These are phyloP conservation scores for Plectus sambesii DNA, from an alignment of 1,140 invertebrate genomes.

Conservation along the genomic window DNA sequence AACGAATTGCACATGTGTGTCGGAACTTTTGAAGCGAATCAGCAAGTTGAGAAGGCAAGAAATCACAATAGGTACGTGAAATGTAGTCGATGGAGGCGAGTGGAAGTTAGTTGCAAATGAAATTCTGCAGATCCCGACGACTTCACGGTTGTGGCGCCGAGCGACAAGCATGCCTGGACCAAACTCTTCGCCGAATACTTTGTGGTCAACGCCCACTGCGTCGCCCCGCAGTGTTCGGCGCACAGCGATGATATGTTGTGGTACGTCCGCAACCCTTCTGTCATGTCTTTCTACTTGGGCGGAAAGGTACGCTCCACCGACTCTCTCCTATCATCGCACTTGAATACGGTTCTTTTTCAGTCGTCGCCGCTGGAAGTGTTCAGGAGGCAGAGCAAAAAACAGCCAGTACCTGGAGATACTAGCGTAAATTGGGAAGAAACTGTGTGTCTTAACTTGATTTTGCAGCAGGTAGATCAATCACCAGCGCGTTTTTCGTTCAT, in stretches of 20 bases:
- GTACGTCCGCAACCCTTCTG: constrained; percentile 23
- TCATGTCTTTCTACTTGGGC: constrained; percentile 1
- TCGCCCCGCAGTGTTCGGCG: constrained; percentile 26
- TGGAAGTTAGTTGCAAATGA: no score
- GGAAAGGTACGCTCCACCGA: neutral
- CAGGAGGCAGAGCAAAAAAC: constrained; percentile 84
- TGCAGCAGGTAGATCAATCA: constrained; percentile 73
- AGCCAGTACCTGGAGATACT: constrained; percentile 76
- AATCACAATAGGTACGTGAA: no score
- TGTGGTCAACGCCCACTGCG: constrained; percentile 26
- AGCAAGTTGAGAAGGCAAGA: no score
- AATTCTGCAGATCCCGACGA: neutral
- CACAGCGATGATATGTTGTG: constrained; percentile 36
- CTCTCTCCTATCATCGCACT: neutral
- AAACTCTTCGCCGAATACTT: constrained; percentile 34
- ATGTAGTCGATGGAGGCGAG: no score
- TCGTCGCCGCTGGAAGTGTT: constrained; percentile 54
- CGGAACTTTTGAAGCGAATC: no score
- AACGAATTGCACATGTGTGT: no score
- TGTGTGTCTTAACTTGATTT: constrained; percentile 92
- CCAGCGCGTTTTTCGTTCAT: no score
- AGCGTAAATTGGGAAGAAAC: constrained; percentile 98
- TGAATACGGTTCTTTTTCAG: constrained; percentile 1
- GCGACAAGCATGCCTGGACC: constrained; percentile 28
- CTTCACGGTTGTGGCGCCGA: constrained; percentile 4